Percentiles rank a stretch among this genome's conserved stretches.
These are phyloP conservation scores for Eledona agricola DNA, from an alignment of 2,888 invertebrate species.

Conservation along the genomic window DNA sequence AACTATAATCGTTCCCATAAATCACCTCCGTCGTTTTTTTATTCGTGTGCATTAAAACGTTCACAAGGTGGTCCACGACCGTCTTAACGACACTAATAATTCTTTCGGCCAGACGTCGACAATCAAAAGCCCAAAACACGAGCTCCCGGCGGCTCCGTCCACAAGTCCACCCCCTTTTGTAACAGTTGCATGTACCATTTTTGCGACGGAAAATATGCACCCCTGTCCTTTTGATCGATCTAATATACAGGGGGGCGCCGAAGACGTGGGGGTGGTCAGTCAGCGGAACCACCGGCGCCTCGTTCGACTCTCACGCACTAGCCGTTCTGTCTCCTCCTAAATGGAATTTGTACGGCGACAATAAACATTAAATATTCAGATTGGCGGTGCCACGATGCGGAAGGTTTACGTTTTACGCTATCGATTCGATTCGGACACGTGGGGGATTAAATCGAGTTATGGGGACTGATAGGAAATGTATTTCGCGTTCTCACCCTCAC, in stretches of 20 bases:
- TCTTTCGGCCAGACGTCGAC: not conserved
- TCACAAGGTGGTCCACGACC: constrained; percentile 1
- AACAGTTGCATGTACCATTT: constrained; percentile 36
- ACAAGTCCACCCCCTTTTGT: constrained; percentile 4
- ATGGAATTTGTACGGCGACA: constrained; percentile 24
- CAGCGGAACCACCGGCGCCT: constrained; percentile 46
- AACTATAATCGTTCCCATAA: too few relatives aligned
- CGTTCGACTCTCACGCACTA: constrained; percentile 23
- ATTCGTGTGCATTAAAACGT: not conserved
- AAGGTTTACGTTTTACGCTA: too few relatives aligned
- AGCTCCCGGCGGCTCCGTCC: not conserved
- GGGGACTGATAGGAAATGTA: constrained; percentile 28
- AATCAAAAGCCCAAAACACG: not conserved
- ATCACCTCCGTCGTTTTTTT: not conserved
- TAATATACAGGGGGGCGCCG: constrained; percentile 43
- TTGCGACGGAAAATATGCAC: constrained; percentile 38
- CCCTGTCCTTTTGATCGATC: constrained; percentile 45
- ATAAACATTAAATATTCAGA: constrained; percentile 12
- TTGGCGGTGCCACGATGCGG: not conserved
- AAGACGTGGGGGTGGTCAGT: constrained; percentile 51
- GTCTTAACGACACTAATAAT: constrained; percentile 1
- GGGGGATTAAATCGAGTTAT: constrained; percentile 12
- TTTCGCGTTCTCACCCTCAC: constrained; percentile 32
- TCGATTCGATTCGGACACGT: not conserved
- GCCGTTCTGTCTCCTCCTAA: constrained; percentile 27